Evolutionary conservation across 1,140 invertebrate genomes (phyloP).

Genomic region (Theocolax elegans): DNA sequence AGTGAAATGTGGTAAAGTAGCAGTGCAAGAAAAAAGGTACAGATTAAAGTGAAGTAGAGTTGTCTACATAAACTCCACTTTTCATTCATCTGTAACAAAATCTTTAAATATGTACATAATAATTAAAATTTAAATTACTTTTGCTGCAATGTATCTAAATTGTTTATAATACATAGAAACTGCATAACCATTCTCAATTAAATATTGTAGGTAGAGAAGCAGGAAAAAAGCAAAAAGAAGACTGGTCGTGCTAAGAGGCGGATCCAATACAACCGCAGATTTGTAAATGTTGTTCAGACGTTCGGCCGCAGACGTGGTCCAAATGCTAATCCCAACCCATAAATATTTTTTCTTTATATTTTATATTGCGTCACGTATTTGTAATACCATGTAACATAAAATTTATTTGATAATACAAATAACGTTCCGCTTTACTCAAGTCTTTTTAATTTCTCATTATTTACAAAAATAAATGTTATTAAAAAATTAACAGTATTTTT

Average conservation of each 20-base stretch:
- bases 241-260: conserved; percentile 98
- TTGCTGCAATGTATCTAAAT: conserved; percentile 12
- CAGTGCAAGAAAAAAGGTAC: conserved; percentile 50
- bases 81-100: conserved; percentile 51
- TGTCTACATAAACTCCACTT: conserved; percentile 44
- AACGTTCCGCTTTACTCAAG: background rate
- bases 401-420: conserved; percentile 45
- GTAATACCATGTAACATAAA: conserved; percentile 45
- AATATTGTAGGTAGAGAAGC: conserved; percentile 85
- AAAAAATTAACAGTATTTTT: background rate
- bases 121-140: conserved; percentile 1
- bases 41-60: conserved; percentile 54
- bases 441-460: too few species aligned
- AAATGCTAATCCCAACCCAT: conserved; percentile 86
- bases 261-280: conserved; percentile 98
- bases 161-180: conserved; percentile 3
- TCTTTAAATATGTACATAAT: background rate
- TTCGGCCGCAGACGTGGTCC: conserved; percentile 97
- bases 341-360: conserved; percentile 41
- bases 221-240: conserved; percentile 99
- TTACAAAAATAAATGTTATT: background rate
- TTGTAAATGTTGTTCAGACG: conserved; percentile 95
- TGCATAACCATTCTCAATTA: background rate
- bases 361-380: conserved; percentile 45
- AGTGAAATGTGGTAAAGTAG: conserved; percentile 44